phyloP scores from a whole-genome alignment of 2,797 vertebrate species.

The Amblyopsis hoosieri region DNA sequence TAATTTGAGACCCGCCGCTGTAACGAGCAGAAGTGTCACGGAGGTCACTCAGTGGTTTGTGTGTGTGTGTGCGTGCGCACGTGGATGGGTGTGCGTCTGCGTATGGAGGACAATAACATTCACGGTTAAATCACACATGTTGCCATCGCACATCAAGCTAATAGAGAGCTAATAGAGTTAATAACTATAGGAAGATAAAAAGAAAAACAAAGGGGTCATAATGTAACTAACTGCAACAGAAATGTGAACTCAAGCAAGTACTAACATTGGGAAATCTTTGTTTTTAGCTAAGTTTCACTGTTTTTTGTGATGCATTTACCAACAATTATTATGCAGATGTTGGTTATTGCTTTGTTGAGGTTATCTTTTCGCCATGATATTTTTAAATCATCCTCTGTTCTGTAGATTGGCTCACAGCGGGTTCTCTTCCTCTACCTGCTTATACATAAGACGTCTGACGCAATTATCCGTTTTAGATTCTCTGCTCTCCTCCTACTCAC shows the following conservation, averaged over 20 bases:
- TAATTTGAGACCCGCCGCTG: slow-evolving; percentile 59
- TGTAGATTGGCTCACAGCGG: slow-evolving; percentile 30
- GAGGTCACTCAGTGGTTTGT: neutral
- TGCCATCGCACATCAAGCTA: slow-evolving; percentile 18
- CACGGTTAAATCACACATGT: slow-evolving; percentile 37
- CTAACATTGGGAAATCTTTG: neutral
- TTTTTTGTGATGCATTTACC: too few species aligned
- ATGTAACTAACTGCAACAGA: too few species aligned
- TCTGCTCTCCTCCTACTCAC: slow-evolving; percentile 57
- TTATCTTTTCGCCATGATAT: too few species aligned
- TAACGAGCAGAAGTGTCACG: slow-evolving; percentile 33
- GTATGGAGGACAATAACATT: slow-evolving; percentile 1
- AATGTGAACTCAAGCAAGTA: too few species aligned
- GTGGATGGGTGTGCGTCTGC: slow-evolving; percentile 7
- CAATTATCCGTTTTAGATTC: slow-evolving; percentile 55
- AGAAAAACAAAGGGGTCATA: too few species aligned
- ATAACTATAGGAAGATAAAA: too few species aligned
- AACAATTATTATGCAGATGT: too few species aligned
- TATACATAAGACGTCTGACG: slow-evolving; percentile 54
- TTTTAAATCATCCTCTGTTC: slow-evolving; percentile 17
- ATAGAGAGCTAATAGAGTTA: too few species aligned
- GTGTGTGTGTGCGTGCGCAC: neutral
- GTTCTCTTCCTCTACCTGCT: slow-evolving; percentile 21
- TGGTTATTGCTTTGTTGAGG: too few species aligned
- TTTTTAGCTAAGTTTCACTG: neutral